Percentiles rank a stretch among this genome's conserved stretches.
These are phyloP conservation scores for Furcifer pardalis DNA, from an alignment of 2,797 vertebrate genomes.

Conservation along the genomic window DNA sequence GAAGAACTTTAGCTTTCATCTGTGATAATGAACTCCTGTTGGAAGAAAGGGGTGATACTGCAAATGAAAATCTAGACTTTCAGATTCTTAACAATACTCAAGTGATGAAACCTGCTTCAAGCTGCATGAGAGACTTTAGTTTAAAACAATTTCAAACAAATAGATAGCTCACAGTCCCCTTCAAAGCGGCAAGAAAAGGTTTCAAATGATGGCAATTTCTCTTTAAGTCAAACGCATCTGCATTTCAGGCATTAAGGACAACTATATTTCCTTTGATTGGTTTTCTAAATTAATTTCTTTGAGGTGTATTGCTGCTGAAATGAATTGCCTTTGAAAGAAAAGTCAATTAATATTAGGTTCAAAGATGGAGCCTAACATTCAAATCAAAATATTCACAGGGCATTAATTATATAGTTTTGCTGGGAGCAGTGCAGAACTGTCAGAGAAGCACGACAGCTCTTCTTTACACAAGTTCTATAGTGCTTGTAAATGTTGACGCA, in stretches of 20 bases:
- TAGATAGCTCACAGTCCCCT: neutral
- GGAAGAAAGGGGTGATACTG: neutral
- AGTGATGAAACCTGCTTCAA: neutral
- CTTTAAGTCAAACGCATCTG: conserved; percentile 12
- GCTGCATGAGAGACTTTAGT: neutral
- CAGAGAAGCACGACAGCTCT: conserved; percentile 17
- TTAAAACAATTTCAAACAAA: conserved; percentile 25
- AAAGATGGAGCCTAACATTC: conserved; percentile 35
- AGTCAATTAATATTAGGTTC: conserved; percentile 16
- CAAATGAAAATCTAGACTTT: neutral
- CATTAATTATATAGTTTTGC: conserved; percentile 9
- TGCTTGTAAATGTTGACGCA: conserved; percentile 2
- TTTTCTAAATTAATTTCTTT: conserved; percentile 31
- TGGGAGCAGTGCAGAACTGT: conserved; percentile 1
- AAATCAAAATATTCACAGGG: conserved; percentile 27
- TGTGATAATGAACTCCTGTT: neutral
- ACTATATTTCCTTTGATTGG: neutral
- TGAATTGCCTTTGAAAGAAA: conserved; percentile 34
- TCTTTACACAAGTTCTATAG: neutral
- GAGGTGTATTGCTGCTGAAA: conserved; percentile 22
- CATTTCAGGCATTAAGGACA: conserved; percentile 7
- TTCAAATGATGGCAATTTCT: conserved; percentile 15
- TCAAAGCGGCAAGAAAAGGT: conserved; percentile 20
- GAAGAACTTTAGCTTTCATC: neutral
- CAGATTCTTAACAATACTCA: neutral